Evolutionary conservation across 2,888 invertebrate genomes (phyloP), one percentile per base, ranked within the genome.

Genomic region (Palloptera scutellata): DNA sequence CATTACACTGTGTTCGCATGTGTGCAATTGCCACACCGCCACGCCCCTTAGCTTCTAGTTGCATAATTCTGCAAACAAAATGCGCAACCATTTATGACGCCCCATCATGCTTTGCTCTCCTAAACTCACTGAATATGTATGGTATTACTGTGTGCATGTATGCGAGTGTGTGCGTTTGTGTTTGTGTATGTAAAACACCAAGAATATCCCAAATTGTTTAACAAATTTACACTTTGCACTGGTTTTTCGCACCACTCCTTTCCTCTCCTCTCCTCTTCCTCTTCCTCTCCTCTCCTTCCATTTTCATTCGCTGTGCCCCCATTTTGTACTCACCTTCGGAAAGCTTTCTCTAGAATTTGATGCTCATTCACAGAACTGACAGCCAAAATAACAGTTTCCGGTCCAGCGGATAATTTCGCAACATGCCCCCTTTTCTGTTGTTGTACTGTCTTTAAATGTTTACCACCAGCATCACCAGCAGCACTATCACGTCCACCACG

Each of bases 311-410:
- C n/a, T 48, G 48, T 48, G 48, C n/a, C 48, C n/a, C 8, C n/a
- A n/a, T n/a, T n/a, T 42, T 43, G 43, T 41, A 79, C 83, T 82
- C 85, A 88, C 83, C 87, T 87, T 77, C 86, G 86, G 76, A 84
- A 84, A 74, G 87, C 87, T 70, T 85, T 85, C 68, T 85, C 85
- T 58, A 86, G 77, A 70, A 86, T 80, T 74, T 83, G 79, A 70
- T 83, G 82, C 74, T 86, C 86, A 73, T 84, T 83, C 64, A 81
- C 85, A 70, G 84, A 85, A 78, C 87, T 87, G 61, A 86, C 79
- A 71, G 83, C 81, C 77, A 85, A 76, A 86, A 84, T 87, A 83
- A 82, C 87, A 83, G 81, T 87, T 86, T 82, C 87, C 85, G 83
- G 86, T 85, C 81, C 83, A 82, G 60, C 65, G 53, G 73, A 67